Conservation (phyloP, 2,888 invertebrate species). For the Cistogaster globosa region DNA sequence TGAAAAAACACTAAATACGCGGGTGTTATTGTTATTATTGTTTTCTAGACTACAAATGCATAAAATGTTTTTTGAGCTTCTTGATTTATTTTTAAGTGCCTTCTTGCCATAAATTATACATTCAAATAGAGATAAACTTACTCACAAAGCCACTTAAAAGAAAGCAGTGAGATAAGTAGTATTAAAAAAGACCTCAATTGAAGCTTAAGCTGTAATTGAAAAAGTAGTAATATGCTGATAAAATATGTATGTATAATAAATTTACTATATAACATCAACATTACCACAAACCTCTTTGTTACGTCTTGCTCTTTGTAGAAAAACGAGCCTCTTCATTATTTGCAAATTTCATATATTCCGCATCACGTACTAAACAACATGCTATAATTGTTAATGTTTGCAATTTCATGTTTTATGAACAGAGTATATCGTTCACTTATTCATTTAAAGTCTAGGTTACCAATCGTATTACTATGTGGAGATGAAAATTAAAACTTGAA, state of each 20-base stretch:
- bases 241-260: too few species aligned
- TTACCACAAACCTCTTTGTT: conserved; percentile 21
- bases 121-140: conserved; percentile 18
- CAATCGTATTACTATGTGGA: background rate
- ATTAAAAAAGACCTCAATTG: conserved; percentile 47
- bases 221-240: background rate
- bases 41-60: too few species aligned
- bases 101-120: conserved; percentile 50
- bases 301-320: background rate
- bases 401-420: conserved; percentile 9
- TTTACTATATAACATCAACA: background rate
- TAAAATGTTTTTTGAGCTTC: too few species aligned
- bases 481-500: conserved; percentile 4
- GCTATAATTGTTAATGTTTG: conserved; percentile 58
- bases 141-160: conserved; percentile 37
- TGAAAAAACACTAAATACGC: too few species aligned
- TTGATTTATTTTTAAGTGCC: background rate
- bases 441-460: conserved; percentile 8
- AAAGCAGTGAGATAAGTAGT: conserved; percentile 13
- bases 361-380: conserved; percentile 29
- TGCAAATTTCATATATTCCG: conserved; percentile 22
- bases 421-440: conserved; percentile 37
- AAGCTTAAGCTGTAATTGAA: conserved; percentile 1
- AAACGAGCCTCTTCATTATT: conserved; percentile 2
- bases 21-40: too few species aligned